Evolutionary conservation across 2,113 vertebrate genomes (phyloP).

Genomic region (Helogale parvula): DNA sequence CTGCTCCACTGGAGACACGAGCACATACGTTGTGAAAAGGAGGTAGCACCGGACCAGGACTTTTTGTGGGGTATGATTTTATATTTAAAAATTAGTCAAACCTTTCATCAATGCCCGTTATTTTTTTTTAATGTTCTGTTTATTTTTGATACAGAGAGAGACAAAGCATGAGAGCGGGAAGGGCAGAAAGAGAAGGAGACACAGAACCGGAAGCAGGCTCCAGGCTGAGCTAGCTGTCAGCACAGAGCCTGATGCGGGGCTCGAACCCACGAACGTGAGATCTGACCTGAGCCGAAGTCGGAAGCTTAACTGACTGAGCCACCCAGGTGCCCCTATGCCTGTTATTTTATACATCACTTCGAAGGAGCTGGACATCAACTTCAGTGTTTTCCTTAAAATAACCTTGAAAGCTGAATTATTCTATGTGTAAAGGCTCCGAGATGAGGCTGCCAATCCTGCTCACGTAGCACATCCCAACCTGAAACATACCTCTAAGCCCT

Average conservation of each 20-base stretch:
- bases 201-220: no score
- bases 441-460: neutral
- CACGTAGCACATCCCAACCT: neutral
- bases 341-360: neutral
- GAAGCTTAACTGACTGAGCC: no score
- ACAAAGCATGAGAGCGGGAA: no score
- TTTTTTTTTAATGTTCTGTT: neutral
- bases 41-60: neutral
- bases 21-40: neutral
- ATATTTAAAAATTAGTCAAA: neutral
- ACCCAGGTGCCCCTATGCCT: no score
- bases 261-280: no score
- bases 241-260: no score
- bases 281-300: no score
- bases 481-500: neutral
- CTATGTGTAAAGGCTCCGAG: neutral
- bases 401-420: constrained; percentile 11
- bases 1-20: neutral
- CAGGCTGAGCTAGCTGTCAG: no score
- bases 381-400: constrained; percentile 23
- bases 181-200: no score
- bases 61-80: neutral
- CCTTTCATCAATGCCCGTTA: neutral
- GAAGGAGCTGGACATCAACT: neutral
- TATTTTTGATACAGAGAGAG: no score